Conservation (phyloP, 2,797 vertebrate species). For the Carduelis carduelis region DNA sequence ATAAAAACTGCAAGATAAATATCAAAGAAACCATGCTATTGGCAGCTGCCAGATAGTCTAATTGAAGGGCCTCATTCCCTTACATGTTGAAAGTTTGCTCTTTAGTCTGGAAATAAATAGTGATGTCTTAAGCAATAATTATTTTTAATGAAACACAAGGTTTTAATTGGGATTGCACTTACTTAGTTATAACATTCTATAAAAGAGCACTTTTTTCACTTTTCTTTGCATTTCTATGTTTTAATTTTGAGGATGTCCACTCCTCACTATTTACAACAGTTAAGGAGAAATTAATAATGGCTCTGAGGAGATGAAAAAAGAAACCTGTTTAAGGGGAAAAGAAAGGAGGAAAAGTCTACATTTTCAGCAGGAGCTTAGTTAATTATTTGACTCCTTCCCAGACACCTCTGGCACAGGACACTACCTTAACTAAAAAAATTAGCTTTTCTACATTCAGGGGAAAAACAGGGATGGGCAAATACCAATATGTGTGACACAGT, state of each 20-base stretch:
- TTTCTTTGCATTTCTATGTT: neutral
- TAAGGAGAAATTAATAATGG: conserved; percentile 20
- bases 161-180: conserved; percentile 49
- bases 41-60: conserved; percentile 17
- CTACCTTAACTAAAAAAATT: neutral
- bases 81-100: conserved; percentile 35
- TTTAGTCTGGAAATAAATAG: conserved; percentile 55
- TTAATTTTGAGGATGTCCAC: neutral
- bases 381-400: conserved; percentile 23
- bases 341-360: neutral
- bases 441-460: neutral
- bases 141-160: conserved; percentile 60
- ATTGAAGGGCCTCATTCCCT: conserved; percentile 13
- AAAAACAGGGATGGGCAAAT: neutral
- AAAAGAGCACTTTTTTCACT: neutral
- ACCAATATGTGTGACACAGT: neutral
- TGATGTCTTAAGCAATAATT: conserved; percentile 34
- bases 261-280: neutral
- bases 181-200: conserved; percentile 31
- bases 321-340: neutral
- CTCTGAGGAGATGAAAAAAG: neutral
- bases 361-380: conserved; percentile 2
- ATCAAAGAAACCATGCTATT: neutral
- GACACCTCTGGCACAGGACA: neutral
- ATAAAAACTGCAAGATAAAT: neutral